A percentile compares a stretch with the other conserved stretches of the same genome.
phyloP scores from a whole-genome alignment of 2,113 vertebrate species.

The Xiphophorus couchianus region DNA sequence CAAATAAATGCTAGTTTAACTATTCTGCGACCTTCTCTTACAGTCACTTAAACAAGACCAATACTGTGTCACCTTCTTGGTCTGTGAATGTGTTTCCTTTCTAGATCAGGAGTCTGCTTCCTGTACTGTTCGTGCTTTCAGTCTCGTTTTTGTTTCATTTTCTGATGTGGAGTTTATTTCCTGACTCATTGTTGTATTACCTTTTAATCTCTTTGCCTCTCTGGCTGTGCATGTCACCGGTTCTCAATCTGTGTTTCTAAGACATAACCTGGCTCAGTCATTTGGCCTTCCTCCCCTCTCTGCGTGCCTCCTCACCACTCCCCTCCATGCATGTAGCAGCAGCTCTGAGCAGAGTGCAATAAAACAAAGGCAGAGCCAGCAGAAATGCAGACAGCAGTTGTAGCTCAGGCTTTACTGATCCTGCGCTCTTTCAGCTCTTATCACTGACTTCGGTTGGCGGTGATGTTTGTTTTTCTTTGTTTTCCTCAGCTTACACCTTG shows the following conservation, averaged over 20 bases:
- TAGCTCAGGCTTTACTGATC: slow-evolving; percentile 35
- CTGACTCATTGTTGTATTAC: not conserved
- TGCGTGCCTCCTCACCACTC: slow-evolving; percentile 40
- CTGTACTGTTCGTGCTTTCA: not conserved
- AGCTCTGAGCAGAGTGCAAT: slow-evolving; percentile 45
- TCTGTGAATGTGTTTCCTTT: not conserved
- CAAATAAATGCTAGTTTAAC: not conserved
- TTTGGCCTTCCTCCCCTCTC: slow-evolving; percentile 13
- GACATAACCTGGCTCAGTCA: slow-evolving; percentile 27
- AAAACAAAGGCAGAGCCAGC: slow-evolving; percentile 48
- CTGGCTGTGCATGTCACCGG: not conserved
- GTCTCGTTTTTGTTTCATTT: slow-evolving; percentile 2
- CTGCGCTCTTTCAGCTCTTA: slow-evolving; percentile 10
- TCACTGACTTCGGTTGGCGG: not conserved
- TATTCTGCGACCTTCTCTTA: not conserved
- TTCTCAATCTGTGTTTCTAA: slow-evolving; percentile 27
- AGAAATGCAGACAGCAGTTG: slow-evolving; percentile 36
- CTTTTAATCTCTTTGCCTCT: not conserved
- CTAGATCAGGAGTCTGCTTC: not conserved
- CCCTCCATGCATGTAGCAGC: slow-evolving; percentile 51
- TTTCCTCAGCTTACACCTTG: not conserved
- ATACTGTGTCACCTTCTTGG: not conserved
- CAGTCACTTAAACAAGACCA: not conserved
- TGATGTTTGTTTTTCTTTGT: not conserved
- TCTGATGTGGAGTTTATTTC: not conserved